Evolutionary conservation across 2,888 invertebrate genomes (phyloP), one percentile per base, ranked within the genome.

Genomic region (Sminthurinus aureus): DNA sequence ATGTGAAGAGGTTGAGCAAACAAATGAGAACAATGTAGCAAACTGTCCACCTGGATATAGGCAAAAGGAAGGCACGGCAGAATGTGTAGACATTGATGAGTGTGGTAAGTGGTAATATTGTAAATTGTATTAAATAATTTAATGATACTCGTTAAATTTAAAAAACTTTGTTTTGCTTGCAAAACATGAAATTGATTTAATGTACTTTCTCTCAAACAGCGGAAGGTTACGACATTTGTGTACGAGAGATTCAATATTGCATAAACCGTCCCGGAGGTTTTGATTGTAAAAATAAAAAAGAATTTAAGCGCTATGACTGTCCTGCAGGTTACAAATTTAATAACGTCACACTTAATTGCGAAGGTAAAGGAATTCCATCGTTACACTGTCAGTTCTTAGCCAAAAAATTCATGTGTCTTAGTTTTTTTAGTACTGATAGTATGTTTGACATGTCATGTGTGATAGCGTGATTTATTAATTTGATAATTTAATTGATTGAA

Each of bases 41-140:
- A 6, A 87, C 13, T 90, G 90, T 84, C 89, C 89, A 50, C 88
- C 89, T 8, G 90, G 90, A 4, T 90, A 89, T 71, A 73, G 26
- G 22, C 18, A 73, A 50, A 11, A 73, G 15, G 4, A 71, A 3
- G 13, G 22, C 3, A 73, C 26, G 13, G 12, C 4, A 1, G 38
- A 38, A 26, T 26, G 12, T 18, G 85, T 88, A 94, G 95, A 95
- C 89, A 93, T 95, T 83, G 94, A 95, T 89, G 95, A 95, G 89
- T 95, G 95, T 87, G 13, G 13, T 58, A 18, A 58, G 13, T 58
- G 9, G 9, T 38, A 38, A 38, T 38, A n/a, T n/a, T n/a, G n/a
- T n/a, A n/a, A n/a, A n/a, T n/a, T n/a, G n/a, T n/a, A n/a, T n/a
- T n/a, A n/a, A n/a, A n/a, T n/a, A n/a, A n/a, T n/a, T n/a, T n/a